A percentile compares a stretch with the other conserved stretches of the same genome.
These are phyloP conservation scores for Myathropa florea DNA, from an alignment of 2,888 invertebrate genomes.

Conservation along the genomic window DNA sequence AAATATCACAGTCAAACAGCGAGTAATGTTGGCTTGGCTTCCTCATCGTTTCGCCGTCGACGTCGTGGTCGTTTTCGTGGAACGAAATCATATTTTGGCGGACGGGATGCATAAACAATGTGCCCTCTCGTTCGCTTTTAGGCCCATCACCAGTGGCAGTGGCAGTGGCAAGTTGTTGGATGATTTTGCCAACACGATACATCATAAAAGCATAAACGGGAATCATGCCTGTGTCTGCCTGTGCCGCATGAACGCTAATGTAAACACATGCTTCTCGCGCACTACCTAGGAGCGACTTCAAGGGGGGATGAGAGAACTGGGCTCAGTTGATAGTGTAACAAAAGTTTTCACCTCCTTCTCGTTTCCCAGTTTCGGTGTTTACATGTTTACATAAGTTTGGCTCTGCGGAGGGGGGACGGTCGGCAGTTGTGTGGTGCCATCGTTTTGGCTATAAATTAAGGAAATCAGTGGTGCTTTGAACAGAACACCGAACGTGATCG, in stretches of 20 bases:
- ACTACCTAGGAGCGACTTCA: not conserved
- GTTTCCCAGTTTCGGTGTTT: not conserved
- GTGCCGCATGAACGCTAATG: slow-evolving; percentile 47
- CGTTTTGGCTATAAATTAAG: slow-evolving; percentile 52
- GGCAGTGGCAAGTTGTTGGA: slow-evolving; percentile 62
- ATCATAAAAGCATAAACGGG: slow-evolving; percentile 50
- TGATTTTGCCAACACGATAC: slow-evolving; percentile 53
- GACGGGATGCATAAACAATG: slow-evolving; percentile 67
- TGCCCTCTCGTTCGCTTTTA: slow-evolving; percentile 11
- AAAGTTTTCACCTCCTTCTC: slow-evolving; percentile 17
- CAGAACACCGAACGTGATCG: slow-evolving; percentile 36
- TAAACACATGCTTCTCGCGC: slow-evolving; percentile 39
- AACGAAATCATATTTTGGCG: slow-evolving; percentile 63
- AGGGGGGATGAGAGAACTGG: not conserved
- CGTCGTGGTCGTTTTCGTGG: slow-evolving; percentile 12
- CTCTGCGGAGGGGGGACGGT: not conserved
- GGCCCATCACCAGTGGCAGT: slow-evolving; percentile 16
- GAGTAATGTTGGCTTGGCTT: slow-evolving; percentile 27
- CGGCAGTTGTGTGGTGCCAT: slow-evolving; percentile 33
- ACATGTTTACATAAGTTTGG: slow-evolving; percentile 18
- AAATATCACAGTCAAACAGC: slow-evolving; percentile 47
- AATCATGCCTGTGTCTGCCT: slow-evolving; percentile 9
- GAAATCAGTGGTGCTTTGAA: slow-evolving; percentile 45
- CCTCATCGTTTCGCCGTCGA: not conserved
- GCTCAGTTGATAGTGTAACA: slow-evolving; percentile 26